phyloP scores from a whole-genome alignment of 1,140 invertebrate genomes.

The Drosophila virilis region DNA sequence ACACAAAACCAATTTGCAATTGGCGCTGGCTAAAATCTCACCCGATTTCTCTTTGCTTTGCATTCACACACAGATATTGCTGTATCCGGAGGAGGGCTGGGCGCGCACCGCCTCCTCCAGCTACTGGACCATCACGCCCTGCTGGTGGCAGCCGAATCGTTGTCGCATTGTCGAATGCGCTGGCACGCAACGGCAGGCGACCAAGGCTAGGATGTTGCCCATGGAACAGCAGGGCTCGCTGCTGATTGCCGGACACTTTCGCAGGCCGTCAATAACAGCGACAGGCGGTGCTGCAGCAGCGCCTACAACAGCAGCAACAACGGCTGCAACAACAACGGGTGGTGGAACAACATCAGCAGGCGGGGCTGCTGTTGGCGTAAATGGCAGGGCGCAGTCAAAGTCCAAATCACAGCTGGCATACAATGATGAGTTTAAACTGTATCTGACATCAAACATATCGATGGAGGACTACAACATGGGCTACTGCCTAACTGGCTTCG shows the following conservation, averaged over 20 bases:
- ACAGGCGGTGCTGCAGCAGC: conserved; percentile 4
- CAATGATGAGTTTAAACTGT: conserved; percentile 82
- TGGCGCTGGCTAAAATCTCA: conserved; percentile 56
- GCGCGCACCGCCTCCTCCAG: conserved; percentile 92
- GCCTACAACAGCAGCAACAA: conserved; percentile 20
- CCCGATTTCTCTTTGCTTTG: conserved; percentile 30
- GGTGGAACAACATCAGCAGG: conserved; percentile 17
- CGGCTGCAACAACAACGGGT: conserved; percentile 43
- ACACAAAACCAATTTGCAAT: conserved; percentile 77
- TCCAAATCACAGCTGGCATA: conserved; percentile 61
- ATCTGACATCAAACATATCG: conserved; percentile 83
- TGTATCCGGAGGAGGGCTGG: conserved; percentile 95
- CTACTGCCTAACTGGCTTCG: conserved; percentile 93
- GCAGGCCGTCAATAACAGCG: conserved; percentile 77
- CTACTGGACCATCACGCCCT: conserved; percentile 94
- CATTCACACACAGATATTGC: conserved; percentile 87
- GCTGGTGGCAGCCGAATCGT: conserved; percentile 92
- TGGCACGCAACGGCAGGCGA: conserved; percentile 91
- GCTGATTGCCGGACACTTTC: conserved; percentile 93
- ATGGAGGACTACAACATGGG: conserved; percentile 94
- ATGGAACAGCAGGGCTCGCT: conserved; percentile 89
- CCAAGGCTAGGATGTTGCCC: conserved; percentile 91
- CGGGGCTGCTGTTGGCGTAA: conserved; percentile 3
- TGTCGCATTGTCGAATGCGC: conserved; percentile 94
- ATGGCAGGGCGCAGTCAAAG: conserved; percentile 23